phyloP scores from a whole-genome alignment of 2,888 invertebrate species.

The Nezara viridula region DNA sequence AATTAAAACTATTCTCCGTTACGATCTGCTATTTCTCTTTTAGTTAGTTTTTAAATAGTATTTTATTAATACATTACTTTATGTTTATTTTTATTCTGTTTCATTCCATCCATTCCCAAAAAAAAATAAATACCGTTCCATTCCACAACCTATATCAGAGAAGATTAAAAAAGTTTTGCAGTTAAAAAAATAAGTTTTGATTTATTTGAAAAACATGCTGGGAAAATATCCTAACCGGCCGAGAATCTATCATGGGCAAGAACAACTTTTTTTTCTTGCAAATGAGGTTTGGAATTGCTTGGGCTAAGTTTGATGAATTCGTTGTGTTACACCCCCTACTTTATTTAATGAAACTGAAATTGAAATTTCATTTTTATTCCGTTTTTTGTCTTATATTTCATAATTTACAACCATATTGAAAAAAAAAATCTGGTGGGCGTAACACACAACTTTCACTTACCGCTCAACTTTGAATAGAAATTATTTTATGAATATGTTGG shows the following conservation, averaged over 20 bases:
- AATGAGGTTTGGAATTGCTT: conserved; percentile 20
- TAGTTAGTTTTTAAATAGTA: too few species aligned
- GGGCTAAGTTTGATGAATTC: conserved; percentile 17
- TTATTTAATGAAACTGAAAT: neutral
- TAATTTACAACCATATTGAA: too few species aligned
- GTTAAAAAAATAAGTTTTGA: conserved; percentile 16
- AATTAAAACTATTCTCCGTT: too few species aligned
- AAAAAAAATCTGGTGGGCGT: too few species aligned
- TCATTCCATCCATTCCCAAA: too few species aligned
- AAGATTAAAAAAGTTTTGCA: conserved; percentile 1
- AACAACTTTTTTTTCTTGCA: neutral
- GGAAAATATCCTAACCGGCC: neutral
- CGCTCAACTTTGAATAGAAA: too few species aligned
- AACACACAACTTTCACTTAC: too few species aligned
- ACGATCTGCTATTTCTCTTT: too few species aligned
- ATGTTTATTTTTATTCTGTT: too few species aligned
- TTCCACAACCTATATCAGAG: neutral
- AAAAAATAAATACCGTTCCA: neutral
- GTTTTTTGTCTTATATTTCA: neutral
- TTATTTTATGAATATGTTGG: too few species aligned
- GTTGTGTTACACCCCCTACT: neutral
- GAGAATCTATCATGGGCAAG: neutral
- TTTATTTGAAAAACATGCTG: conserved; percentile 16
- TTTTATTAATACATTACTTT: too few species aligned
- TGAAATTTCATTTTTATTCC: neutral